These are phyloP conservation scores for Athetis lepigone DNA, from an alignment of 2,888 invertebrate species.

Conservation along the genomic window DNA sequence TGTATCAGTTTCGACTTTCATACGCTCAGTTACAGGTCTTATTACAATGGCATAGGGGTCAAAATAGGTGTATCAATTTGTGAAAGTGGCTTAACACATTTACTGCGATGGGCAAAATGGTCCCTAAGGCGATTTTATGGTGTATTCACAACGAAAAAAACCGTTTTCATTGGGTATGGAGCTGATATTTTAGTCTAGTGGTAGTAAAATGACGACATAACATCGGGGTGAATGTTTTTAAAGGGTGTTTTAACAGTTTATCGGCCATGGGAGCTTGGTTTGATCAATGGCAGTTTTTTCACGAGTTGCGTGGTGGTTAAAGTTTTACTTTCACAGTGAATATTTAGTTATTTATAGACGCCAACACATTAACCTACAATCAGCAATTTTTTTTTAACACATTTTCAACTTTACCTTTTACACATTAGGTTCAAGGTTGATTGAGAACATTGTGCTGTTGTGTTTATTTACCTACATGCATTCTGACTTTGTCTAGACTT, in stretches of 20 bases:
- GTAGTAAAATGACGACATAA: constrained; percentile 40
- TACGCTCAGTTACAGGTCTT: constrained; percentile 57
- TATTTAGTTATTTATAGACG: not conserved
- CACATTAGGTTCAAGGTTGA: too few species aligned
- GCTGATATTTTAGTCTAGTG: constrained; percentile 51
- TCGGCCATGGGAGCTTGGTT: constrained; percentile 2
- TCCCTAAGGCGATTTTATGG: constrained; percentile 70
- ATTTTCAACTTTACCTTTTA: too few species aligned
- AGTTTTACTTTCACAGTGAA: not conserved
- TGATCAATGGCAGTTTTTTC: constrained; percentile 29
- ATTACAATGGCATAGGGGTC: constrained; percentile 64
- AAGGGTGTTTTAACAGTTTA: constrained; percentile 50
- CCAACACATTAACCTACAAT: too few species aligned
- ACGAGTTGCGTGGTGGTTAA: constrained; percentile 7
- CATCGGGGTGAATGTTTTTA: constrained; percentile 48
- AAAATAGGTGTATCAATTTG: constrained; percentile 67
- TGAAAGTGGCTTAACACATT: constrained; percentile 66
- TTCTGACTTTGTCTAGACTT: too few species aligned
- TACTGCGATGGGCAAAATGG: constrained; percentile 57
- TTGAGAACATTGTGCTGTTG: too few species aligned
- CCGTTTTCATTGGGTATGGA: constrained; percentile 57
- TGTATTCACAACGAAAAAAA: constrained; percentile 58
- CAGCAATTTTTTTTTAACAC: too few species aligned
- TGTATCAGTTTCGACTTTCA: constrained; percentile 43
- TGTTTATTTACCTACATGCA: too few species aligned